Evolutionary conservation across 2,888 invertebrate species (phyloP), one percentile per base, ranked within the genome.

Genomic region (Micoletzkya japonica): DNA sequence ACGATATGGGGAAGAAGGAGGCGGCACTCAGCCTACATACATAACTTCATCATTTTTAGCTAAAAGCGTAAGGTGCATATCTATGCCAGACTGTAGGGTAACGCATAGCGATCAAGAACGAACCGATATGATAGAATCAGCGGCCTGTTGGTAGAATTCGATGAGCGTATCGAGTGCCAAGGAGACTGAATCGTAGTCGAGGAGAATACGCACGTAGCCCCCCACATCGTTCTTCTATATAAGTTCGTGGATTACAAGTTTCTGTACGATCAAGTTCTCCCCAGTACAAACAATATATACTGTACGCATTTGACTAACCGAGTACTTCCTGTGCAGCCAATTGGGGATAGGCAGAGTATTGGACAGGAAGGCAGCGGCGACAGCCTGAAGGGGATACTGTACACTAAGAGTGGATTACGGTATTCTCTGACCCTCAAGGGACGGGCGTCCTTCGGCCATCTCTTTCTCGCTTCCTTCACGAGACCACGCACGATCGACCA

Each of bases 401-500:
- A 14, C 44, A 44, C 44, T 10, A 44, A 14, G 10, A 10, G 20
- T 14, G 10, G 44, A 44, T 20, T 44, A 44, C 44, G 14, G 44
- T 44, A 44, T 44, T 14, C 44, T 20, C 20, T 44, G 44, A 44
- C 49, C 44, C 63, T 37, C 10, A 44, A 20, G 10, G 44, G 56
- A 28, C 68, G 28, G 17, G 56, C 44, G 34, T 57, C 68, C 32
- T 32, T 58, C 49, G 6, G 1, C 68, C 68, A 68, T 57, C 68
- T 26, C 30, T 26, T 24, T 2, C 57, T 20, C 20, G 34, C 37
- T 34, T 39, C 57, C 49, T 39, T 44, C 44, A 68, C 44, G 2
- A 68, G 44, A 0, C 30, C 68, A 44, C 68, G 68, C 10, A 68
- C 68, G n/a, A 68, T 28, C 44, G 68, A 57, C 68, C 68, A 68